Conservation (phyloP, 2,888 invertebrate species). For the Julus scandinavius region DNA sequence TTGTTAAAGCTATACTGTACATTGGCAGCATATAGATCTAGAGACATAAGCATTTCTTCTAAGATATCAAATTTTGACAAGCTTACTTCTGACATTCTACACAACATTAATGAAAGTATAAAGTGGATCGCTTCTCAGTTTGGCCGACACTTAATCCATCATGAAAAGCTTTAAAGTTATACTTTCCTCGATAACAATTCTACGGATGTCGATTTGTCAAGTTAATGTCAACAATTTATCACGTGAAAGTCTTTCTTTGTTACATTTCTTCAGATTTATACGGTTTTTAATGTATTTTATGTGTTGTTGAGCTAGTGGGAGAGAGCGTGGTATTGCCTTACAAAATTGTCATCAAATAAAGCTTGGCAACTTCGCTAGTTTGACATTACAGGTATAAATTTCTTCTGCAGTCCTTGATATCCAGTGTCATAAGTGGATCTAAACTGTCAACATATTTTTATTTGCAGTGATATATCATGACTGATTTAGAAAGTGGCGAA, state of each 20-base stretch:
- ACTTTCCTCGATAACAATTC: conserved; percentile 44
- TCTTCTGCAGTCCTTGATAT: conserved; percentile 40
- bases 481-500: conserved; percentile 25
- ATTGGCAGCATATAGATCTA: neutral
- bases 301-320: neutral
- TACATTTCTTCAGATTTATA: conserved; percentile 37
- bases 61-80: conserved; percentile 27
- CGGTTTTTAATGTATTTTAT: conserved; percentile 47
- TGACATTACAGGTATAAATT: conserved; percentile 49
- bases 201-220: conserved; percentile 47
- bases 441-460: conserved; percentile 52
- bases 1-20: neutral
- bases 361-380: conserved; percentile 44
- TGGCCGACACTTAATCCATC: conserved; percentile 50
- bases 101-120: conserved; percentile 45
- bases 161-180: conserved; percentile 48
- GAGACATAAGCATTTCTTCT: neutral
- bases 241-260: conserved; percentile 23
- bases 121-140: conserved; percentile 46
- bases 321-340: conserved; percentile 47
- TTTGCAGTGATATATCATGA: conserved; percentile 10
- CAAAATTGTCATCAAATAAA: conserved; percentile 40
- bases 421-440: conserved; percentile 48
- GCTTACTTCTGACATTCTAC: conserved; percentile 45
- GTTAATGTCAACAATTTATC: conserved; percentile 47